Evolutionary conservation across 2,797 vertebrate genomes (phyloP), one percentile per base, ranked within the genome.

Genomic region (Cryptoblepharus egeriae): DNA sequence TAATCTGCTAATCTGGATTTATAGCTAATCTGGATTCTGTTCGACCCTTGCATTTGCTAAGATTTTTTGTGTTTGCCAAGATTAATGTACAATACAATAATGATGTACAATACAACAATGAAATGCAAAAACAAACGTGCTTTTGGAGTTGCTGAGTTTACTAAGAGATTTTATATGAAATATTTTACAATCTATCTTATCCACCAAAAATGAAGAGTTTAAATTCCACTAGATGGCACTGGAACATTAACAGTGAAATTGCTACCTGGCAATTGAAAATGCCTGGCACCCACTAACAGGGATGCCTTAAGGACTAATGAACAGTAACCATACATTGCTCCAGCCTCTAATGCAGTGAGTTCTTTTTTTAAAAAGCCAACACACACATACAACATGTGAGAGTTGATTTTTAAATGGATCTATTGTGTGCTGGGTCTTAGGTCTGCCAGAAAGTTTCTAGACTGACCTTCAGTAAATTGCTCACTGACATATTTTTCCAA

Each of bases 221-320:
- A 75, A 58, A 80, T 30, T 3, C 57, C 83, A 80, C 77, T 83
- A 85, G 87, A 83, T 88, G 87, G 87, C 77, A 81, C 20, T 85
- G 30, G 24, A 61, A 74, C 58, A 83, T 83, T 64, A 77, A 63
- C 42, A 8, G 69, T 85, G 42, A 64, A 11, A 26, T 72, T 18
- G 26, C 57, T 69, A 7, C n/a, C 49, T 68, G 5, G 12, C 26
- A 28, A 35, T 73, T 64, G 67, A 63, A 71, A 88, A 52, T 15
- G 16, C 4, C 24, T 80, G 67, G 52, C 37, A 12, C 10, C 30
- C 42, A 30, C 55, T 32, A 60, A 45, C 57, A 30, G 52, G 22
- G 3, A 3, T 73, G 55, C 49, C 70, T 80, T 75, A 64, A 64
- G 26, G 42, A 32, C 5, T n/a, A 45, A 30, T 57, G 49, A 39